phyloP scores from a whole-genome alignment of 2,888 invertebrate species.

The Eumerus sabulonum region DNA sequence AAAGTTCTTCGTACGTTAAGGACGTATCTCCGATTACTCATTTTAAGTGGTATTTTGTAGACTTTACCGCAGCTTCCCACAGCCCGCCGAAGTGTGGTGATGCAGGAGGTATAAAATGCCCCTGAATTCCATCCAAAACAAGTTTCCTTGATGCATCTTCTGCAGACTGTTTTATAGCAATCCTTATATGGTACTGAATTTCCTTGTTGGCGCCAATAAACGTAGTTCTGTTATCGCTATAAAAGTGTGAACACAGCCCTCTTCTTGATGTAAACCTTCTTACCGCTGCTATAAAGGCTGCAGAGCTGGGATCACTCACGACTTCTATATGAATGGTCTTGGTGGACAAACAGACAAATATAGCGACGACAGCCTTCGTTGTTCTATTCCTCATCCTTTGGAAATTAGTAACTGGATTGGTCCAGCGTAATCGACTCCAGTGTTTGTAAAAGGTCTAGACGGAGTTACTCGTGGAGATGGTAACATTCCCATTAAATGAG shows the following conservation, averaged over 20 bases:
- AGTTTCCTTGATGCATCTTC: not conserved
- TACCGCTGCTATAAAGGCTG: constrained; percentile 6
- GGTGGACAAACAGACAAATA: constrained; percentile 16
- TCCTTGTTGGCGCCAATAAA: constrained; percentile 27
- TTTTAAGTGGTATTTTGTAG: constrained; percentile 71
- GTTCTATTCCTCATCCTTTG: constrained; percentile 9
- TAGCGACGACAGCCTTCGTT: constrained; percentile 6
- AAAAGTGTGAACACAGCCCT: constrained; percentile 11
- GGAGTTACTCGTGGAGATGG: constrained; percentile 7
- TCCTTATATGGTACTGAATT: not conserved
- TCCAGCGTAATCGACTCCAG: constrained; percentile 22
- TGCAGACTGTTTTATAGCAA: constrained; percentile 7
- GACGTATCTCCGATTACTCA: constrained; percentile 66
- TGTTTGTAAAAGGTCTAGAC: constrained; percentile 12
- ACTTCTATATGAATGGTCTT: constrained; percentile 18
- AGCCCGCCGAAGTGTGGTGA: constrained; percentile 73
- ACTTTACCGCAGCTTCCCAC: constrained; percentile 72
- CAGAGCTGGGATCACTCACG: constrained; percentile 13
- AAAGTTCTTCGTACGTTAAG: constrained; percentile 71
- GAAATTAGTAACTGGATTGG: constrained; percentile 11
- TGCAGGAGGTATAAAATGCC: constrained; percentile 73
- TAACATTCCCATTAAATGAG: constrained; percentile 6
- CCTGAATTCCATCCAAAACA: constrained; percentile 37
- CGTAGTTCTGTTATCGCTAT: constrained; percentile 37
- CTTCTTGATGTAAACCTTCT: constrained; percentile 17